Base-by-base conservation (phyloP, 1,140 invertebrate genomes). In the Campodea augens region DNA sequence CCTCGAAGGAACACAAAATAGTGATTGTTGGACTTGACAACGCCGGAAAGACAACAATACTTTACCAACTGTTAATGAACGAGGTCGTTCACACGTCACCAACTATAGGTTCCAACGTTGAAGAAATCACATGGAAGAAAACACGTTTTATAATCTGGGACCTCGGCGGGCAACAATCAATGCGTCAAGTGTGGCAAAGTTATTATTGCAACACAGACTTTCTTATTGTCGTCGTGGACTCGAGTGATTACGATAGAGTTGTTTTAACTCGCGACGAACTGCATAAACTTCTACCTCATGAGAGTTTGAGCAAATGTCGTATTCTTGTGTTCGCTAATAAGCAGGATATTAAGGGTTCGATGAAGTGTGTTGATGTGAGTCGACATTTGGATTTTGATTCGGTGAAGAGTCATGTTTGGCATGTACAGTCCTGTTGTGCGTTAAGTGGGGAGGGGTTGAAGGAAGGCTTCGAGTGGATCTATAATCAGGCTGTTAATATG, bases 61-160 rank as follows among this genome's bases (percentile, higher is more conserved):
- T 77, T n/a, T 78, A 77, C 59, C 74, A 78, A 57, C 73, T 77
- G 55, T 61, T 76, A 49, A 76, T 75, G 70, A 72, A 73, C 55
- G 74, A 77, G 60, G 72, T 74, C 32, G 73, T 78, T 1, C 74
- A 78, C 51, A 78, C 75, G 37, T 72, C 71, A 18, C 74, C 75
- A n/a, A 77, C 74, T 3, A 75, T 77, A 45, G 74, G 75, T 21
- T 73, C 69, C 50, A 78, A 77, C 58, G 74, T 77, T 4, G 75
- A 78, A 56, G 74, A 78, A 56, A 68, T 77, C 2, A 63, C 70
- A 10, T 78, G 71, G 54, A 73, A 74, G 47, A 77, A 76, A 57
- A 70, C 75, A 5, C 68, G 73, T 54, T 76, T 78, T 55, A 59
- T 77, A 5, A 76, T 77, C 73, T 78, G 74, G 75, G 70, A 71